Percentiles rank a stretch among this genome's conserved stretches.
Evolutionary conservation across 2,797 vertebrate species (phyloP).

Genomic region (Diceros bicornis): DNA sequence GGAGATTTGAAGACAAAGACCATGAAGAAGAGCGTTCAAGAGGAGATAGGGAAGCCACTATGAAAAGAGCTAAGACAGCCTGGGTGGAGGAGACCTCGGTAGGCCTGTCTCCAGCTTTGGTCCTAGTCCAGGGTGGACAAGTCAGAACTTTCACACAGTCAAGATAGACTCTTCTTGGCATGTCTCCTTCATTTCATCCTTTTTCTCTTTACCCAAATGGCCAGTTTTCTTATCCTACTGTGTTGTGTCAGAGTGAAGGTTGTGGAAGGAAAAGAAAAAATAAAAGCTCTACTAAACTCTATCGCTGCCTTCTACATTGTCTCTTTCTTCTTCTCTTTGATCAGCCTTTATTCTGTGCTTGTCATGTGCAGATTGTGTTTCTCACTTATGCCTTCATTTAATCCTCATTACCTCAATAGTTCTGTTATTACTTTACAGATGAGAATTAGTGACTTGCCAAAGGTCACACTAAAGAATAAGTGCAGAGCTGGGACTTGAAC

Average conservation of each 20-base stretch:
- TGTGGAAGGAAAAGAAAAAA: not conserved
- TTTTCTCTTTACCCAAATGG: not conserved
- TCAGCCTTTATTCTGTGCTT: not conserved
- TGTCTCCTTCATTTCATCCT: not conserved
- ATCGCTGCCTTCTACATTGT: not conserved
- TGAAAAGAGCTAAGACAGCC: not conserved
- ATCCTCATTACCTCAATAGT: not conserved
- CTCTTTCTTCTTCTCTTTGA: not conserved
- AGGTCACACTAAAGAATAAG: not conserved
- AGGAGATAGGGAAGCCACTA: not conserved
- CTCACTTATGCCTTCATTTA: not conserved
- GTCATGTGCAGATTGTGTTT: not conserved
- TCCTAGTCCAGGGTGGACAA: not conserved
- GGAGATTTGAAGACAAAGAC: not conserved
- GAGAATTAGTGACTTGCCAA: not conserved
- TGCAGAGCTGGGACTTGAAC: not conserved
- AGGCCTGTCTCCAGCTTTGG: not conserved
- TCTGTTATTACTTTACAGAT: not conserved
- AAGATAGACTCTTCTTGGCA: not conserved
- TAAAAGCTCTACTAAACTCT: not conserved
- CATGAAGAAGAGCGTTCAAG: not conserved
- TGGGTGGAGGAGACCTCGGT: accelerated
- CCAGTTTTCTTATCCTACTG: not conserved
- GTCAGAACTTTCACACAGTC: not conserved
- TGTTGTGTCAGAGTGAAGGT: not conserved